Evolutionary conservation across 1,140 invertebrate genomes (phyloP).

Genomic region (Drosophila azteca): DNA sequence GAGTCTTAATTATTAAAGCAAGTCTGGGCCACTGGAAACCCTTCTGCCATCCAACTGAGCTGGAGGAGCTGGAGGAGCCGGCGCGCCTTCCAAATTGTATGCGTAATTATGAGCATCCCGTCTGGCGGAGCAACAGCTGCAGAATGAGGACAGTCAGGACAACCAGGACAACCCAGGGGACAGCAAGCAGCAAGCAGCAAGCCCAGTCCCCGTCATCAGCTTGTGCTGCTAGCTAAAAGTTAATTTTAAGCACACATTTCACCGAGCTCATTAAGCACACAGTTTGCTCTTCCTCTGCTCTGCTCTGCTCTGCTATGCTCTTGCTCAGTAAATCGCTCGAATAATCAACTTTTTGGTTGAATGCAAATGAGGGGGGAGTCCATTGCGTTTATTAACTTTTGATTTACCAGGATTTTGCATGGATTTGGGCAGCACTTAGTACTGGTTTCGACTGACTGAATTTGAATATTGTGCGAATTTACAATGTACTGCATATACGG

Average conservation of each 20-base stretch:
- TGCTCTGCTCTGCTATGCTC: slow-evolving; percentile 14
- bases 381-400: slow-evolving; percentile 70
- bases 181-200: slow-evolving; percentile 28
- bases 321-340: slow-evolving; percentile 43
- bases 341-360: slow-evolving; percentile 64
- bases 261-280: slow-evolving; percentile 68
- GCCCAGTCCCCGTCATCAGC: slow-evolving; percentile 25
- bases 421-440: slow-evolving; percentile 7
- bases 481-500: not conserved
- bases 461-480: not conserved
- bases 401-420: slow-evolving; percentile 40
- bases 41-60: slow-evolving; percentile 25
- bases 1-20: slow-evolving; percentile 50
- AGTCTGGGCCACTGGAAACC: slow-evolving; percentile 9
- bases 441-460: slow-evolving; percentile 7
- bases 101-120: slow-evolving; percentile 61
- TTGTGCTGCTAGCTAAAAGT: slow-evolving; percentile 58
- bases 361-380: slow-evolving; percentile 61
- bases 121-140: slow-evolving; percentile 67
- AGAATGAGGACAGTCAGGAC: slow-evolving; percentile 31
- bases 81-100: slow-evolving; percentile 59
- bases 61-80: slow-evolving; percentile 8
- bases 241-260: slow-evolving; percentile 77
- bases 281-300: slow-evolving; percentile 9
- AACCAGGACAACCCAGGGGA: slow-evolving; percentile 3